Evolutionary conservation across 2,113 vertebrate species (phyloP).

Genomic region (Illadopsis cleaveri): DNA sequence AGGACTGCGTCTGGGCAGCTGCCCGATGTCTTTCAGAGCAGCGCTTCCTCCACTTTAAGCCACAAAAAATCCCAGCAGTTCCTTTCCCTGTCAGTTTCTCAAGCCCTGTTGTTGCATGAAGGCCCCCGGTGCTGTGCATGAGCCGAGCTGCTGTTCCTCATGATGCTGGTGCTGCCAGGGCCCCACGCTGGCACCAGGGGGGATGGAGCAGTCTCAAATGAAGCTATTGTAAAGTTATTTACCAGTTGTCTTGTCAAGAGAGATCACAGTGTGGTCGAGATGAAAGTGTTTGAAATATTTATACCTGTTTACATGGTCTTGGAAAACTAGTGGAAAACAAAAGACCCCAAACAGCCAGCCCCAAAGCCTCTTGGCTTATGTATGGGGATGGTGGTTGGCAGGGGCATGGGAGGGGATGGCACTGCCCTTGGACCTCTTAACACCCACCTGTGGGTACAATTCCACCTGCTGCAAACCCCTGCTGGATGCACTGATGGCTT

Average conservation of each 20-base stretch:
- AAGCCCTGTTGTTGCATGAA: conserved; percentile 32
- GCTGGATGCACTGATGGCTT: not conserved
- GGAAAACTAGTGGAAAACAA: not conserved
- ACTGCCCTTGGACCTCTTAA: not conserved
- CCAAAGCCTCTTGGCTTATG: not conserved
- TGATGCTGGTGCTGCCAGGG: not conserved
- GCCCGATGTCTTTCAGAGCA: accelerated
- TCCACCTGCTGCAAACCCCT: not conserved
- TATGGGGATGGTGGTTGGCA: not conserved
- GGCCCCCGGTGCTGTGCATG: not conserved
- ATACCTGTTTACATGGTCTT: not conserved
- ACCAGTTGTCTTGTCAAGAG: conserved; percentile 9
- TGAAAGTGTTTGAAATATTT: conserved; percentile 27
- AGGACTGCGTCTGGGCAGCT: accelerated
- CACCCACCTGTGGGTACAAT: not conserved
- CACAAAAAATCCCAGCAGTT: not conserved
- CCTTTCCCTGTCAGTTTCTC: not conserved
- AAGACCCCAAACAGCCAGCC: not conserved
- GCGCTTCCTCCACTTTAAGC: not conserved
- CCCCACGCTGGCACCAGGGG: not conserved
- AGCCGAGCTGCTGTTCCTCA: accelerated
- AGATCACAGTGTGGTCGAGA: not conserved
- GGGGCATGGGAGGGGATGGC: not conserved
- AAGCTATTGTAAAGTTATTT: conserved; percentile 20
- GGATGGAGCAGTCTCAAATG: not conserved